These are phyloP conservation scores for Atrichornis clamosus DNA, from an alignment of 2,113 vertebrate genomes.

Conservation along the genomic window DNA sequence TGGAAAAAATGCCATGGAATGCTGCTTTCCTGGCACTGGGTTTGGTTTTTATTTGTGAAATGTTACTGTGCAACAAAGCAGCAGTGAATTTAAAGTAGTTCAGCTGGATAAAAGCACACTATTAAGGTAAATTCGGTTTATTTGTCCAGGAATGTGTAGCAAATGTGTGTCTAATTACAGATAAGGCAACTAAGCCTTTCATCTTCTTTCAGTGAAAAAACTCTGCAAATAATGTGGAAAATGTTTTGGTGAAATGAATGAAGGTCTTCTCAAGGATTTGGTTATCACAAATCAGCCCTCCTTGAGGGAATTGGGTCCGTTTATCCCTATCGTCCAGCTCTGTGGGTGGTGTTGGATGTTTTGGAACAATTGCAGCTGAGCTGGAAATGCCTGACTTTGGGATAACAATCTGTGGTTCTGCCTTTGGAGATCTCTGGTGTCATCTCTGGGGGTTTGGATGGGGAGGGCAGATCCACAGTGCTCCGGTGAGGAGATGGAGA, in stretches of 20 bases:
- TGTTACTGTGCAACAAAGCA: background rate
- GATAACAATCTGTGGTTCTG: background rate
- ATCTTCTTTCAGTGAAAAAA: slow-evolving; percentile 6
- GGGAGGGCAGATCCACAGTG: background rate
- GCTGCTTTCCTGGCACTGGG: background rate
- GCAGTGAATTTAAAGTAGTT: slow-evolving; percentile 1
- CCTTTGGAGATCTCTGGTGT: background rate
- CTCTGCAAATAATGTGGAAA: background rate
- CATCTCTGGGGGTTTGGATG: background rate
- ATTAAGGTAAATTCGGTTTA: slow-evolving; percentile 1
- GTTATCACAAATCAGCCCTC: background rate
- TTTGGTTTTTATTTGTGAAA: background rate
- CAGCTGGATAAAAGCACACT: background rate
- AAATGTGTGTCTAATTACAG: slow-evolving; percentile 19
- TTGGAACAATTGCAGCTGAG: background rate
- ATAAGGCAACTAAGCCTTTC: slow-evolving; percentile 23
- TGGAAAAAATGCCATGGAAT: background rate
- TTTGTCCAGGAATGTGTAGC: slow-evolving; percentile 24
- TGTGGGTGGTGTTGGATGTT: background rate
- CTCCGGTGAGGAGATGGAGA: background rate
- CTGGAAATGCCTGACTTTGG: background rate
- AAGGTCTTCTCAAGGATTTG: slow-evolving; percentile 24
- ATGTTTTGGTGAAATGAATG: background rate
- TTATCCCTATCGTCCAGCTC: background rate
- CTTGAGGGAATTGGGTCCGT: background rate